Base-by-base conservation (phyloP, 1,140 invertebrate species). In the Dermatophagoides farinae region DNA sequence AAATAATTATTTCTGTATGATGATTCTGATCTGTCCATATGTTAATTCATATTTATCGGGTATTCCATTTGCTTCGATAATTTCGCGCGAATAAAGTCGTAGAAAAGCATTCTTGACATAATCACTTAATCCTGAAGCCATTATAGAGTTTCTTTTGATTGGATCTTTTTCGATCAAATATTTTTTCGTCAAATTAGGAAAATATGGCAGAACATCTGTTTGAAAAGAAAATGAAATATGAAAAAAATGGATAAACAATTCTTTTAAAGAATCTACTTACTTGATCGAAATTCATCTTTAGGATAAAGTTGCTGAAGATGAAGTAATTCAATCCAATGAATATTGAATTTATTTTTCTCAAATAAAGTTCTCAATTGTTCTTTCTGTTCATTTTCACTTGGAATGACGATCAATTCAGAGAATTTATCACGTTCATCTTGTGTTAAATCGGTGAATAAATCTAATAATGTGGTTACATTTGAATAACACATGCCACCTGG, bases 101-200 rank as follows among this genome's bases (percentile, higher is more conserved):
- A 60, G 41, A 38, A 60, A 47, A 40, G 58, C 43, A 37, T 60
- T 47, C 22, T 60, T 47, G 2, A 60, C 31, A 14, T 47, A 37
- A 20, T 60, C 58, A 22, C 52, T 23, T n/a, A 60, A 44, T 18
- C 58, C 58, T 1, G 46, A 50, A 23, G 43, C 46, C 58, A 60
- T 60, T 9, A 60, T 60, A 6, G 8, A 2, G 20, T 60, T 60
- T 12, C 58, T 4, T 52, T 60, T 60, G 58, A 25, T 12, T 38
- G 25, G 25, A 23, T 60, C 46, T 44, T 60, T 60, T 52, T 60
- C 58, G 2, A 49, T 20, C 44, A 60, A 23, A 41, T 60, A 60
- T 23, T 60, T 60, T 22, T 60, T 60, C 1, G 58, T 60, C n/a
- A 60, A n/a, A 50, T 60, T 60, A 18, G 58, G 58, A 60, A 60